These are phyloP conservation scores for Plusia festucae DNA, from an alignment of 2,888 invertebrate genomes.

Conservation along the genomic window DNA sequence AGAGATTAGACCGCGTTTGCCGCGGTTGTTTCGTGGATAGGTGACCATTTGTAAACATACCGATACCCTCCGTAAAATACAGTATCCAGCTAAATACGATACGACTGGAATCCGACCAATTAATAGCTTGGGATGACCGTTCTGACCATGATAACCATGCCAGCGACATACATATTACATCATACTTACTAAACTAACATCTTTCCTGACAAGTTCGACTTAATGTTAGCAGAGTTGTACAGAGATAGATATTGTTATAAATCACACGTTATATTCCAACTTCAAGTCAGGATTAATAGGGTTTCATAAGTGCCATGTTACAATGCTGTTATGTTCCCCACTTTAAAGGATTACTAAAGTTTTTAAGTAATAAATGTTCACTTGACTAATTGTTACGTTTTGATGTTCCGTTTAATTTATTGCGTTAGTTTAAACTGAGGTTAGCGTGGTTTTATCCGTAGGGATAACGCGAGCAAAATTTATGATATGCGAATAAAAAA, in stretches of 20 bases:
- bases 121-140: no score
- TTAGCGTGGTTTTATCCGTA: constrained; percentile 22
- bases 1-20: no score
- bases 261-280: constrained; percentile 43
- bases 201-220: constrained; percentile 2
- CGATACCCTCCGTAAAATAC: no score
- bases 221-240: constrained; percentile 13
- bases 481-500: constrained; percentile 38
- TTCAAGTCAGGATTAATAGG: constrained; percentile 50
- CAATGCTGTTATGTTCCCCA: constrained; percentile 23
- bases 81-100: no score
- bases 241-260: constrained; percentile 35
- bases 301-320: constrained; percentile 35
- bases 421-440: constrained; percentile 34
- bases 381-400: constrained; percentile 48
- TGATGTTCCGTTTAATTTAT: constrained; percentile 34
- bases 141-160: no score
- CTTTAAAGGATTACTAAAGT: constrained; percentile 52
- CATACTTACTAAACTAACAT: not conserved
- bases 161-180: not conserved
- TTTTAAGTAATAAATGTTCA: constrained; percentile 49
- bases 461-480: constrained; percentile 22
- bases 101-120: no score
- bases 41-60: no score
- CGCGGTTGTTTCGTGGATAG: no score